These are phyloP conservation scores for Acanthosoma haemorrhoidale DNA, from an alignment of 2,888 invertebrate genomes.

Conservation along the genomic window DNA sequence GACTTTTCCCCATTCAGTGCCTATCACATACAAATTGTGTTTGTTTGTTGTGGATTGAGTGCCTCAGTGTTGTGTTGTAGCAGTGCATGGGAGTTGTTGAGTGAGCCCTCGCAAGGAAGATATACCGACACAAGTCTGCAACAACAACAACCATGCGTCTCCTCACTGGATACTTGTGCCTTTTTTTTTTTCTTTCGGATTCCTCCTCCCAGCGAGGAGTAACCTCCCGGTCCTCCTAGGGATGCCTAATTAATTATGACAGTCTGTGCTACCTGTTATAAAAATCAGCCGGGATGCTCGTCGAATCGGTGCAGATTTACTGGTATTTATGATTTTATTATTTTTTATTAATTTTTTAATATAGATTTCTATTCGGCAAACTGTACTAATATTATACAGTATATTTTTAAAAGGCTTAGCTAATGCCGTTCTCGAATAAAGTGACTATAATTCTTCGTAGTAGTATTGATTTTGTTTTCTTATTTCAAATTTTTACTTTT, in stretches of 20 bases:
- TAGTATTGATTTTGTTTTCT: too few relatives aligned
- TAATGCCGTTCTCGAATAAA: too few relatives aligned
- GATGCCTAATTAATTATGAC: constrained; percentile 1
- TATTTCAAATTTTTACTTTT: too few relatives aligned
- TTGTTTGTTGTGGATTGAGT: neutral
- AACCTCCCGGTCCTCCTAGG: neutral
- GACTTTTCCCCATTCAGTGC: neutral
- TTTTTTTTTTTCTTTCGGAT: too few relatives aligned
- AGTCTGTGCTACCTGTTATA: neutral
- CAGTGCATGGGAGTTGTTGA: too few relatives aligned
- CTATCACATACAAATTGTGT: neutral
- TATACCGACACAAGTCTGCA: too few relatives aligned
- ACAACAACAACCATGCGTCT: neutral
- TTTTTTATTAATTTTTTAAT: neutral
- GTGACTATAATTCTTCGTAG: too few relatives aligned
- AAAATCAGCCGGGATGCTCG: constrained; percentile 1
- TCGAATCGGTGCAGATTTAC: neutral
- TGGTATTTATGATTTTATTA: neutral
- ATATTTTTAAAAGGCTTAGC: too few relatives aligned
- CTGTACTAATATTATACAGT: too few relatives aligned
- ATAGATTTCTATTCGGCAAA: too few relatives aligned
- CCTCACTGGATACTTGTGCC: too few relatives aligned
- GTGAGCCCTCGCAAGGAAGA: neutral
- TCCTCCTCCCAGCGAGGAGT: neutral
- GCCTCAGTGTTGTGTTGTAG: neutral